A percentile compares a stretch with the other conserved stretches of the same genome.
These are phyloP conservation scores for Drymonia ruficornis DNA, from an alignment of 2,888 invertebrate species.

Conservation along the genomic window DNA sequence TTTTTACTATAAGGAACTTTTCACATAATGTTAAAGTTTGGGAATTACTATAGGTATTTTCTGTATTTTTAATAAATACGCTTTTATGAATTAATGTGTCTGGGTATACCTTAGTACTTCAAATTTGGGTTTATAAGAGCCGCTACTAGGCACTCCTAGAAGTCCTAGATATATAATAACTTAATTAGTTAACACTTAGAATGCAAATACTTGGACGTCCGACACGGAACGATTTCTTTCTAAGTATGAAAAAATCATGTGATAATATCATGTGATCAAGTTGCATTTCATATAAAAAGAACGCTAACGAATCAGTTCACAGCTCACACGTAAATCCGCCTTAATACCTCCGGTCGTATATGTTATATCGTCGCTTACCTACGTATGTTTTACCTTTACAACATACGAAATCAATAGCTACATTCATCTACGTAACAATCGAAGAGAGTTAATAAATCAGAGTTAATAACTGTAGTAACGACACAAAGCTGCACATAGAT, in stretches of 20 bases:
- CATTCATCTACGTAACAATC: conserved; percentile 1
- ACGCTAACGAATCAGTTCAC: neutral
- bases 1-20: too few species aligned
- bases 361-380: neutral
- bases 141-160: too few species aligned
- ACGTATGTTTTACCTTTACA: neutral
- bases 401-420: neutral
- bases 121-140: too few species aligned
- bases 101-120: too few species aligned
- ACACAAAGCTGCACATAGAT: conserved; percentile 21
- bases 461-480: conserved; percentile 29
- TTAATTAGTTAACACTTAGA: too few species aligned
- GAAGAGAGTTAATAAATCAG: conserved; percentile 28
- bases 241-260: conserved; percentile 3
- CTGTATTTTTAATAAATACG: too few species aligned
- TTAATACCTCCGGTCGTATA: neutral
- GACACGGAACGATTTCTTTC: neutral
- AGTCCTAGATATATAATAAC: too few species aligned
- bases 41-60: too few species aligned
- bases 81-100: too few species aligned
- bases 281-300: conserved; percentile 4
- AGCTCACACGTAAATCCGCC: neutral
- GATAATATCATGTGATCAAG: conserved; percentile 6
- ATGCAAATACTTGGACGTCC: too few species aligned
- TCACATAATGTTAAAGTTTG: too few species aligned